phyloP scores from a whole-genome alignment of 2,888 invertebrate species.

The Heliconius charithonia region DNA sequence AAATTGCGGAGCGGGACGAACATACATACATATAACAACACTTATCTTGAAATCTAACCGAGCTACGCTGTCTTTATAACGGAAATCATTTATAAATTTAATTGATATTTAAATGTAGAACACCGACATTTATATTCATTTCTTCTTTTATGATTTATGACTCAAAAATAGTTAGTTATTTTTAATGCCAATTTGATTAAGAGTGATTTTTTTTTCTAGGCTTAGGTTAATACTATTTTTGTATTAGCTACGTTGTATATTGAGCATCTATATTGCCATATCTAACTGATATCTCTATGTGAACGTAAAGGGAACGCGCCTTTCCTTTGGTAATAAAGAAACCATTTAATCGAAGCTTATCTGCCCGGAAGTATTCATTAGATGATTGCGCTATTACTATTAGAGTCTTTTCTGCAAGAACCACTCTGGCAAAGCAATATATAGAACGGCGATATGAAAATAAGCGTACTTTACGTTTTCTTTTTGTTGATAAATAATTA shows the following conservation, averaged over 20 bases:
- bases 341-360: constrained; percentile 84
- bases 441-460: constrained; percentile 37
- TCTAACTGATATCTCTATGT: constrained; percentile 72
- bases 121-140: constrained; percentile 23
- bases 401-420: constrained; percentile 70
- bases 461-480: neutral
- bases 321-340: constrained; percentile 81
- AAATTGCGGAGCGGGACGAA: constrained; percentile 74
- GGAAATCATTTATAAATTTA: constrained; percentile 63
- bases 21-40: constrained; percentile 55
- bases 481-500: neutral
- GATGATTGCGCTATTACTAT: constrained; percentile 83
- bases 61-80: constrained; percentile 57
- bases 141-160: neutral
- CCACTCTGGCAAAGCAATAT: constrained; percentile 55
- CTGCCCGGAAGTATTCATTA: constrained; percentile 84
- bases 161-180: neutral
- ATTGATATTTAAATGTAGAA: constrained; percentile 52
- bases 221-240: neutral
- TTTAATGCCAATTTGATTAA: neutral
- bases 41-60: constrained; percentile 65
- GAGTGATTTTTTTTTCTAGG: neutral
- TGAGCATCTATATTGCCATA: constrained; percentile 45
- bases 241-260: constrained; percentile 5
- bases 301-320: constrained; percentile 80